Evolutionary conservation across 2,888 invertebrate genomes (phyloP).

Genomic region (Pollenia angustigena): DNA sequence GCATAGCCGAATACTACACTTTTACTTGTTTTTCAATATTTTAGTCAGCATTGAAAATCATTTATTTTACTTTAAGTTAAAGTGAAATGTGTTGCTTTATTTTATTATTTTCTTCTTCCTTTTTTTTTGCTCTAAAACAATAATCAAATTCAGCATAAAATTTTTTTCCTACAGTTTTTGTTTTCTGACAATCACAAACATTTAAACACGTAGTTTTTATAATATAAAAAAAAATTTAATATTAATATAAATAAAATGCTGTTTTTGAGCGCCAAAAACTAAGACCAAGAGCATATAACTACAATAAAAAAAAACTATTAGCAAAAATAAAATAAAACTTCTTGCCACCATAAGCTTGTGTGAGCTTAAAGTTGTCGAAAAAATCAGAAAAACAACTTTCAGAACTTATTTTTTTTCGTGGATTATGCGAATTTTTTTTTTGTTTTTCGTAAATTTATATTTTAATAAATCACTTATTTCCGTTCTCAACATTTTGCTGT

Average conservation of each 20-base stretch:
- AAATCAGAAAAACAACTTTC: slow-evolving; percentile 49
- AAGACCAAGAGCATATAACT: background rate
- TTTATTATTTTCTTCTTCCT: background rate
- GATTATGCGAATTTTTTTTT: slow-evolving; percentile 3
- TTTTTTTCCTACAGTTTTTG: slow-evolving; percentile 24
- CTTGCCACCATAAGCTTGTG: slow-evolving; percentile 20
- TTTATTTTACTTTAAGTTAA: slow-evolving; percentile 40
- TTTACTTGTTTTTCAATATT: background rate
- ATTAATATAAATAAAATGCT: slow-evolving; percentile 47
- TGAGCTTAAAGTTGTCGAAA: slow-evolving; percentile 13
- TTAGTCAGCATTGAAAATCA: slow-evolving; percentile 22
- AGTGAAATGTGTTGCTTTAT: slow-evolving; percentile 15
- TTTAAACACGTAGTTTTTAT: background rate
- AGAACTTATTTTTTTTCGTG: slow-evolving; percentile 22
- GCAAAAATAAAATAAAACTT: slow-evolving; percentile 20
- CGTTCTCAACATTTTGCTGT: slow-evolving; percentile 41
- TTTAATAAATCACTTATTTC: slow-evolving; percentile 72
- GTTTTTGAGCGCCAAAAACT: slow-evolving; percentile 52
- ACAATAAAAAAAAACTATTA: slow-evolving; percentile 1
- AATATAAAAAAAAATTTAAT: slow-evolving; percentile 5
- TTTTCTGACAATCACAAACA: slow-evolving; percentile 1
- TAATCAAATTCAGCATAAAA: slow-evolving; percentile 49
- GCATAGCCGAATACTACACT: too few species aligned
- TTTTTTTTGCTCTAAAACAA: slow-evolving; percentile 5
- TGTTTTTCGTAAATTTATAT: slow-evolving; percentile 24